Percentiles rank a stretch among this genome's conserved stretches.
These are phyloP conservation scores for Fragum whitleyi DNA, from an alignment of 2,888 invertebrate genomes.

Conservation along the genomic window DNA sequence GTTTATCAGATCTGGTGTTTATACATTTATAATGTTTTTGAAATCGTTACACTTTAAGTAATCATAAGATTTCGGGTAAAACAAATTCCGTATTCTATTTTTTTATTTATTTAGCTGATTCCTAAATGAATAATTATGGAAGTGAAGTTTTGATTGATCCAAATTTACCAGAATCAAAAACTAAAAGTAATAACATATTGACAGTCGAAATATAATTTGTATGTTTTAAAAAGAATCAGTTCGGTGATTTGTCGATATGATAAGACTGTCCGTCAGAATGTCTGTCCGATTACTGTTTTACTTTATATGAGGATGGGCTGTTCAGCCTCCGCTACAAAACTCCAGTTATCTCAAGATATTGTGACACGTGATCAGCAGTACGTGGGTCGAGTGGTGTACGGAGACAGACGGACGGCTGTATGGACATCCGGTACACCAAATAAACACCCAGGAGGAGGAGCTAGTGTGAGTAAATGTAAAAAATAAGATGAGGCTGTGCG, in stretches of 20 bases:
- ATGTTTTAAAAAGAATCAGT: too few relatives aligned
- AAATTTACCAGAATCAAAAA: too few relatives aligned
- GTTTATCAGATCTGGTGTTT: too few relatives aligned
- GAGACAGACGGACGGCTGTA: neutral
- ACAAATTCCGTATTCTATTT: too few relatives aligned
- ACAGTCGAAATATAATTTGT: too few relatives aligned
- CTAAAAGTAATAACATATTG: too few relatives aligned
- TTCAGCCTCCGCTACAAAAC: conserved; percentile 1
- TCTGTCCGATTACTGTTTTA: neutral
- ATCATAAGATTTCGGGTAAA: too few relatives aligned
- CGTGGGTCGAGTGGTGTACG: neutral
- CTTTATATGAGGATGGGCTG: conserved; percentile 12
- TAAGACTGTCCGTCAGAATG: neutral
- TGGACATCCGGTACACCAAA: neutral
- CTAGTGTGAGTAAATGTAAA: conserved; percentile 4
- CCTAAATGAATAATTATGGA: too few relatives aligned
- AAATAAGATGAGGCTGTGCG: neutral
- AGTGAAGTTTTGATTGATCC: too few relatives aligned
- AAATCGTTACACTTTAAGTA: too few relatives aligned
- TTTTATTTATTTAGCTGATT: too few relatives aligned
- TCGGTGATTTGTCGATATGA: neutral
- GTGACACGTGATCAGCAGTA: neutral
- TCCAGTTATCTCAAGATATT: neutral
- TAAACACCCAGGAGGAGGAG: conserved; percentile 4
- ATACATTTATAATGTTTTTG: too few relatives aligned